Percentiles rank a stretch among this genome's conserved stretches.
These are phyloP conservation scores for Archips crataeganus DNA, from an alignment of 2,888 invertebrate species.

Conservation along the genomic window DNA sequence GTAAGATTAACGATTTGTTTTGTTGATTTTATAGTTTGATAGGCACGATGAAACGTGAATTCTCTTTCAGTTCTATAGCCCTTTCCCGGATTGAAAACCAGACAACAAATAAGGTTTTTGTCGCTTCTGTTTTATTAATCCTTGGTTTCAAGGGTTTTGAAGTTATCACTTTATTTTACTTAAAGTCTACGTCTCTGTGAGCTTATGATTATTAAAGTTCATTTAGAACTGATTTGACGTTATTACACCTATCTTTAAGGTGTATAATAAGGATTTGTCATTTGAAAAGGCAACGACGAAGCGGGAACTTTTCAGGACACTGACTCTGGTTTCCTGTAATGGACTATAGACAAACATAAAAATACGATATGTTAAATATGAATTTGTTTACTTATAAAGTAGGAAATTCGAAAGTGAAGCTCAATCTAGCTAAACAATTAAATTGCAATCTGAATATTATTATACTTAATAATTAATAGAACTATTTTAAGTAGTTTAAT, in stretches of 20 bases:
- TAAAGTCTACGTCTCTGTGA: neutral
- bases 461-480: neutral
- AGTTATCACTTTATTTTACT: too few relatives aligned
- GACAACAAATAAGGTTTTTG: neutral
- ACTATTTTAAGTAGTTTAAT: constrained; percentile 25
- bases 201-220: neutral
- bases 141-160: neutral
- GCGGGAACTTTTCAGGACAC: neutral
- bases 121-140: neutral
- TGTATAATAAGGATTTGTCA: neutral
- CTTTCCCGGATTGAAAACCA: neutral
- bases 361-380: constrained; percentile 8
- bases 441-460: constrained; percentile 15
- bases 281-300: too few relatives aligned
- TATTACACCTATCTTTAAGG: neutral
- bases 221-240: too few relatives aligned
- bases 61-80: neutral
- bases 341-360: neutral
- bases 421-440: constrained; percentile 31
- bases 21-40: neutral
- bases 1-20: neutral
- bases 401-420: constrained; percentile 21
- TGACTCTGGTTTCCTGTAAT: neutral
- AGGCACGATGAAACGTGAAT: neutral
- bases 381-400: constrained; percentile 29